Conservation (phyloP, 2,888 invertebrate genomes). For the Ophion slaviceki region DNA sequence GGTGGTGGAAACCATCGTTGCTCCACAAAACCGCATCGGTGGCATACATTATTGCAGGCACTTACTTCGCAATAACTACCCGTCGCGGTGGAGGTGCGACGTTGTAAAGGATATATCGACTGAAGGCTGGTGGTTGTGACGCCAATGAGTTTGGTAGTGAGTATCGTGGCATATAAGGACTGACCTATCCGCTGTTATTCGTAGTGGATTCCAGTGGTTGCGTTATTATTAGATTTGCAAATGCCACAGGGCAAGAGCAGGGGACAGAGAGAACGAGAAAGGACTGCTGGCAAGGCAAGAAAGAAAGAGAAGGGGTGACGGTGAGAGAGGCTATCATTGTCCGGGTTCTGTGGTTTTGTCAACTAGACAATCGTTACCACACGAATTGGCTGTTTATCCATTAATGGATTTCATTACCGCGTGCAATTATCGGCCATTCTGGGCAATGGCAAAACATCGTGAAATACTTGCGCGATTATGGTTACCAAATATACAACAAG, state of each 20-base stretch:
- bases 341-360: constrained; percentile 33
- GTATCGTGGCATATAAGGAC: constrained; percentile 24
- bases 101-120: constrained; percentile 10
- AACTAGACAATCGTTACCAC: constrained; percentile 6
- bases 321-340: constrained; percentile 7
- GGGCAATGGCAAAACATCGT: background rate
- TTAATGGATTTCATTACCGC: constrained; percentile 41
- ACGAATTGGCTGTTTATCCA: constrained; percentile 32
- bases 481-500: background rate
- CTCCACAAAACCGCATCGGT: constrained; percentile 14
- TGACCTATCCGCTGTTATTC: constrained; percentile 29
- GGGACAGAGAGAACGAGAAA: background rate
- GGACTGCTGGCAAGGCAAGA: background rate
- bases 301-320: background rate
- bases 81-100: background rate
- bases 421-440: background rate
- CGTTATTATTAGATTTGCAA: constrained; percentile 38
- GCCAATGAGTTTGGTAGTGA: constrained; percentile 36
- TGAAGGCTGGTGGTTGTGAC: constrained; percentile 19
- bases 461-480: background rate
- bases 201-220: constrained; percentile 20
- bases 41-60: background rate
- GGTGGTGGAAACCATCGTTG: background rate
- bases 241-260: background rate
- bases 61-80: constrained; percentile 17